Base-by-base conservation (phyloP, 1,140 invertebrate genomes). In the Saxidomus purpurata region DNA sequence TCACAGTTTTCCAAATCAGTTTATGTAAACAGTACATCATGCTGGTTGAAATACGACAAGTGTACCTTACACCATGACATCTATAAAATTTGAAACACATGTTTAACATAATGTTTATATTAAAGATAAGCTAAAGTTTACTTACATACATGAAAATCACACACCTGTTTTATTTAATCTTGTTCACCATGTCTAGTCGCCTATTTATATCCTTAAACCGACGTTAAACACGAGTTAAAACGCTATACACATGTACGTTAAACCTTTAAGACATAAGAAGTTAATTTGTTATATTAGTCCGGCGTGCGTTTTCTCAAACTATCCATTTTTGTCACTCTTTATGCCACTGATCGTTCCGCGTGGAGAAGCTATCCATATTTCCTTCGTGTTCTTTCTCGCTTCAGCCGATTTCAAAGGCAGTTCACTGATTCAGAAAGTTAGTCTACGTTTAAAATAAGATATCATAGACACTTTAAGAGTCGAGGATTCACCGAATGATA, bases 81-180 rank as follows among this genome's bases (percentile, higher is more conserved):
- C 67, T 38, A 71, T 71, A 38, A 71, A 36, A 79, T 79, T 79
- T 79, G 28, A 79, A 79, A 79, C 34, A 79, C 76, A 79, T 79
- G 76, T 79, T 79, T 59, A 79, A 52, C 31, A 49, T 52, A 79
- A 79, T 79, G 76, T 79, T 79, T 79, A 49, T 55, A 52, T 79
- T 79, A 52, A 79, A 79, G 76, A 79, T 79, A 79, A 79, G 47
- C 28, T 34, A 28, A 79, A 47, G 36, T 79, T 49, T 79, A 79
- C 76, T 79, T 79, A 79, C 76, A 79, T 79, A 36, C 28, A 79
- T 52, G 31, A 34, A 71, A 38, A 38, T 71, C 67, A 36, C 67
- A 71, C 67, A 71, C 67, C 67, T 71, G 67, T 40, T 71, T 17
- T 38, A 71, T 71, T 40, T 40, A 71, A 71, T 31, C 34, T 22